Evolutionary conservation across 2,113 vertebrate species (phyloP).

Genomic region (Carassius carassius): DNA sequence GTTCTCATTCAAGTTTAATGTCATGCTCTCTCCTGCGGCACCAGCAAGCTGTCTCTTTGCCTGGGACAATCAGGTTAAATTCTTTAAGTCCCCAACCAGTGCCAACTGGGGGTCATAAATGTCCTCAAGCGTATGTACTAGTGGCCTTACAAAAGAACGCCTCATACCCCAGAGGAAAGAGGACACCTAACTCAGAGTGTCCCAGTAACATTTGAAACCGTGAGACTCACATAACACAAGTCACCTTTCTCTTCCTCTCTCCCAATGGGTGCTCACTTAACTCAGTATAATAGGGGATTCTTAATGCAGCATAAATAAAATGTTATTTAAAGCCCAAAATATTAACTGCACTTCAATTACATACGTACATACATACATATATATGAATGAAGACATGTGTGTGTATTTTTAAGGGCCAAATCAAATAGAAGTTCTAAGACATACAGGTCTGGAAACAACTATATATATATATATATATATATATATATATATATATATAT

Average conservation of each 20-base stretch:
- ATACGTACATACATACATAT: no score
- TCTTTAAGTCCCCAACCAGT: constrained; percentile 60
- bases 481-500: no score
- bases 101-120: constrained; percentile 64
- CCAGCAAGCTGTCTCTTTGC: constrained; percentile 36
- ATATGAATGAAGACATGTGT: no score
- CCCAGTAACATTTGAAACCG: constrained; percentile 58
- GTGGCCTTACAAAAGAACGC: constrained; percentile 60
- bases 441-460: no score
- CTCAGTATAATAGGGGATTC: not conserved
- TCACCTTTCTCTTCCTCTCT: constrained; percentile 65
- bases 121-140: constrained; percentile 46
- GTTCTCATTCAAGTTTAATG: constrained; percentile 65
- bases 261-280: not conserved
- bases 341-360: not conserved
- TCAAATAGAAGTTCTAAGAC: no score
- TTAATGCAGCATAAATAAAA: not conserved
- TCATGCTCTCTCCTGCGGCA: constrained; percentile 52
- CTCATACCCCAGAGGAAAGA: constrained; percentile 58
- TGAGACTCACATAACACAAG: constrained; percentile 55
- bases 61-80: constrained; percentile 67
- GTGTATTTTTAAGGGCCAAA: no score
- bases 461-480: no score
- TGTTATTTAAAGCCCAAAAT: not conserved
- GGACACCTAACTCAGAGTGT: constrained; percentile 64